Conservation (phyloP, 2,113 vertebrate genomes). For the Leucoraja erinaceus region DNA sequence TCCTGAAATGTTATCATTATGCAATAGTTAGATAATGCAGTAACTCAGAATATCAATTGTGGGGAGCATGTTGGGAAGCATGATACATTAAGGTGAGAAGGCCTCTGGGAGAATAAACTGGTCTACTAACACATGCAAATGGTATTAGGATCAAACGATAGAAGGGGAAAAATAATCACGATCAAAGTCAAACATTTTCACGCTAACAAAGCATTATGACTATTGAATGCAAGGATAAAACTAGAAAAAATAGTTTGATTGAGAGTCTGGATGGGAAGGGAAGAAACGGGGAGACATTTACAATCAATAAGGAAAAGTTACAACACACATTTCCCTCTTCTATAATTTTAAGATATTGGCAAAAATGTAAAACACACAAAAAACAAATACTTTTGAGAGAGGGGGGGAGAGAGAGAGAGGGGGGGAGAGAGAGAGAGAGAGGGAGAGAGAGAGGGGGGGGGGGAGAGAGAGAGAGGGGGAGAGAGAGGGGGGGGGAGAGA, state of each 20-base stretch:
- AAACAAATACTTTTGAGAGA: no score
- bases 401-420: no score
- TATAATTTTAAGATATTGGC: no score
- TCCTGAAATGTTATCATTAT: slow-evolving; percentile 39
- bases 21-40: slow-evolving; percentile 39
- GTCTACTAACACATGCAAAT: slow-evolving; percentile 42
- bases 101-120: slow-evolving; percentile 42
- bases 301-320: slow-evolving; percentile 34
- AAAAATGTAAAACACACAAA: no score
- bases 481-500: no score
- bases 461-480: no score
- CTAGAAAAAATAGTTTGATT: slow-evolving; percentile 42
- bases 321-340: no score
- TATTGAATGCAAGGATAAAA: slow-evolving; percentile 42
- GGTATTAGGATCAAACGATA: slow-evolving; percentile 43
- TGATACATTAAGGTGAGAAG: slow-evolving; percentile 46
- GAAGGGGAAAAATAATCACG: slow-evolving; percentile 34
- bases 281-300: slow-evolving; percentile 37
- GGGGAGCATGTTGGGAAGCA: slow-evolving; percentile 40
- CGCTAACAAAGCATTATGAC: slow-evolving; percentile 44
- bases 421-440: no score
- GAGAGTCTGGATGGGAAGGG: no score
- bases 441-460: no score
- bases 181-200: slow-evolving; percentile 42
- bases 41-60: slow-evolving; percentile 41